Evolutionary conservation across 2,797 vertebrate species (phyloP), one percentile per base, ranked within the genome.

Genomic region (Rhinoraja longicauda): DNA sequence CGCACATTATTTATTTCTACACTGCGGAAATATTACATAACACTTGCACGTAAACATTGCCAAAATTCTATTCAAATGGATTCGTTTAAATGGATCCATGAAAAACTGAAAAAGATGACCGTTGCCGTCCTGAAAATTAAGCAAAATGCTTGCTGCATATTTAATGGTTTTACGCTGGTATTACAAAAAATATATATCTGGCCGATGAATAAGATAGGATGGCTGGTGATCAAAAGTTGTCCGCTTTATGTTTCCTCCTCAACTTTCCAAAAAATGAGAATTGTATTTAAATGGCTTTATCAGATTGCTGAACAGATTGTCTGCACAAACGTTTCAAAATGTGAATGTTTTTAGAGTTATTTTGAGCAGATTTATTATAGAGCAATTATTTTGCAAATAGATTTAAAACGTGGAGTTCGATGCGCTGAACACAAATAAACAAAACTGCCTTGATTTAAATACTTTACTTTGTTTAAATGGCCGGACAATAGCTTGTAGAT

Each of bases 301-400:
- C n/a, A 39, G 36, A 24, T 72, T 91, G 88, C 32, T 13, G 26
- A 21, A 70, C 36, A 73, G 92, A 53, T 75, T 45, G 21, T 5
- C 32, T 21, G 45, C 53, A 15, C 90, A 73, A 92, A 45, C 59
- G 24, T 13, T 70, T 45, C 67, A 45, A 24, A 72, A 73, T 64
- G 5, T 72, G 70, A 70, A 64, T 26, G 4, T 8, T 10, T 67
- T 15, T 45, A 45, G 21, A 24, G 39, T 73, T 75, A 53, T 9
- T 45, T 73, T 73, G 45, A 53, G 32, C 70, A 92, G 64, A 73
- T 92, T 92, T 75, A 75, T 45, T 29, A 26, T 90, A 92, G 39
- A 92, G 2, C 9, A 53, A 29, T 26, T 15, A 4, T 15, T 45
- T 21, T 72, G 67, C 19, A 75, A 92, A 45, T 21, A 92, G 67